Evolutionary conservation across 2,888 invertebrate genomes (phyloP), one percentile per base, ranked within the genome.

Genomic region (Acronicta alni): DNA sequence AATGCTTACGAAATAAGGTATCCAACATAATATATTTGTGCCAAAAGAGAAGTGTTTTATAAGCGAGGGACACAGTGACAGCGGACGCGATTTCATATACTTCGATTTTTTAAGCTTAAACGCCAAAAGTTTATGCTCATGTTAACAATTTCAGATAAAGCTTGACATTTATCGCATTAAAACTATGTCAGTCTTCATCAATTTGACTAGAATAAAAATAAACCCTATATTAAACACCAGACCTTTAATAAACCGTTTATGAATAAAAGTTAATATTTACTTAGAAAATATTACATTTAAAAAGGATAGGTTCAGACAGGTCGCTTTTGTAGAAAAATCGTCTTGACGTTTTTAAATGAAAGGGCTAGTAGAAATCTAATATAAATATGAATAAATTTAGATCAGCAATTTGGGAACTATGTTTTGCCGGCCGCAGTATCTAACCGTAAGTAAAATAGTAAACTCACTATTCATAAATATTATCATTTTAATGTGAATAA

Each of bases 1-100:
- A 73, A 77, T 67, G 67, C 67, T 70, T 70, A 64, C 71, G 60
- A 55, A 70, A 77, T 73, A 70, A 58, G 76, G 52, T 63, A 55
- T 63, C 47, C 37, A 9, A 60, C 72, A 69, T 65, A 77, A 62
- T 62, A 62, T 53, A 69, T 65, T 63, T 55, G 30, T 59, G 65
- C 43, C 42, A 74, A 59, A 62, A 57, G 57, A 61, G 14, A 57
- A 55, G 30, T 57, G 45, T 55, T 46, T 59, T 49, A 23, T 43
- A 8, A 14, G 20, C 10, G 0, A 44, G 17, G 49, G 48, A 43
- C 46, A 44, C 37, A 10, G 46, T 57, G 51, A 59, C n/a, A 65
- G 61, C 51, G 5, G 45, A 16, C 48, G 67, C 55, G 61, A 51
- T 57, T 52, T 0, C 17, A 35, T 0, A 9, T 14, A 6, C 4